phyloP scores from a whole-genome alignment of 2,888 invertebrate genomes.

The Mythimna pallens region DNA sequence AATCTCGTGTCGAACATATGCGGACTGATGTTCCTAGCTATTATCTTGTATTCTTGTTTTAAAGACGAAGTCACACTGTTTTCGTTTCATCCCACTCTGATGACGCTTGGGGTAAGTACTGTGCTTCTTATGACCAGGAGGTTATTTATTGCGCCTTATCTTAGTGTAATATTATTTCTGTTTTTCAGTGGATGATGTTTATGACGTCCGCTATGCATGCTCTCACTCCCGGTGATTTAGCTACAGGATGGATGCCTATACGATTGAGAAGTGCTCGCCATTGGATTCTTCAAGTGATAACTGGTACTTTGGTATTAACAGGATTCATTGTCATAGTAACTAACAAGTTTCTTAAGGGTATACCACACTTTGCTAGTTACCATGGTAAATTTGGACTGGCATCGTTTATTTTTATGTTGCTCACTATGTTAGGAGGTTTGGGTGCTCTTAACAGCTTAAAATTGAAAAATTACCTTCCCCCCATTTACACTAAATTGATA shows the following conservation, averaged over 20 bases:
- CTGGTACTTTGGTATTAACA: slow-evolving; percentile 73
- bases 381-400: slow-evolving; percentile 87
- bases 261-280: slow-evolving; percentile 86
- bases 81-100: slow-evolving; percentile 87
- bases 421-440: slow-evolving; percentile 85
- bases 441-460: slow-evolving; percentile 85
- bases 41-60: slow-evolving; percentile 83
- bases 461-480: slow-evolving; percentile 84
- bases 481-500: slow-evolving; percentile 85
- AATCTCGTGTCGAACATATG: slow-evolving; percentile 83
- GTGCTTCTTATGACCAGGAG: background rate
- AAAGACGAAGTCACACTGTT: slow-evolving; percentile 80
- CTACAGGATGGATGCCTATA: slow-evolving; percentile 90
- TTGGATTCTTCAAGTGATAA: slow-evolving; percentile 85
- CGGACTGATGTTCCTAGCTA: slow-evolving; percentile 78
- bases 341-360: slow-evolving; percentile 82
- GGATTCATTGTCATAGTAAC: slow-evolving; percentile 85
- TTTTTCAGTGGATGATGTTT: slow-evolving; percentile 86
- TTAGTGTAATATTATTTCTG: background rate
- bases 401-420: slow-evolving; percentile 81
- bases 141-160: background rate
- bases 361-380: slow-evolving; percentile 80
- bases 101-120: slow-evolving; percentile 86
- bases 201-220: slow-evolving; percentile 88
- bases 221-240: slow-evolving; percentile 86